Evolutionary conservation across 2,113 vertebrate genomes (phyloP).

Genomic region (Amphiprion percula): DNA sequence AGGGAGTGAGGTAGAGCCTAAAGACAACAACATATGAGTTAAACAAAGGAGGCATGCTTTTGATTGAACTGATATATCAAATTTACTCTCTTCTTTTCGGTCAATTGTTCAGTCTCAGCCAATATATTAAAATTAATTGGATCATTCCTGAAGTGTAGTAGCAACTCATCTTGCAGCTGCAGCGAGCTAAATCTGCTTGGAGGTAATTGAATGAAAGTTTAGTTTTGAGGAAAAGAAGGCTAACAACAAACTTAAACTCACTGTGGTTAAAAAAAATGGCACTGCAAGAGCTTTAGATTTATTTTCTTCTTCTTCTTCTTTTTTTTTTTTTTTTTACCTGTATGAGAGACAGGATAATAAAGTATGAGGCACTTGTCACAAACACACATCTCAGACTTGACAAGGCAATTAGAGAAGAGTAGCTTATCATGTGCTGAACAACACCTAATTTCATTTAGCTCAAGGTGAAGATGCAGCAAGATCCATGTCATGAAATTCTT

Average conservation of each 20-base stretch:
- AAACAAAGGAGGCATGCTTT: slow-evolving; percentile 40
- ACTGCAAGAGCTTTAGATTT: background rate
- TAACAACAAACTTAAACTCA: slow-evolving; percentile 29
- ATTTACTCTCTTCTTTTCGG: slow-evolving; percentile 26
- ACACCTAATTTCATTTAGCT: slow-evolving; percentile 37
- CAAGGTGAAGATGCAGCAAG: slow-evolving; percentile 26
- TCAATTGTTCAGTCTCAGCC: slow-evolving; percentile 25
- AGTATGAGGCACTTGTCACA: slow-evolving; percentile 30
- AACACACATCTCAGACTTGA: slow-evolving; percentile 33
- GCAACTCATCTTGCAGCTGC: slow-evolving; percentile 26
- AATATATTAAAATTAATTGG: slow-evolving; percentile 65
- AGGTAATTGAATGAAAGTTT: slow-evolving; percentile 44
- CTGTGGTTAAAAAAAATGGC: slow-evolving; percentile 24
- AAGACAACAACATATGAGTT: slow-evolving; percentile 13
- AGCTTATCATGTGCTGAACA: slow-evolving; percentile 18
- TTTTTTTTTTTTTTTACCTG: background rate
- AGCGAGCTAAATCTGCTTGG: slow-evolving; percentile 22
- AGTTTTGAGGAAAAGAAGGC: slow-evolving; percentile 10
- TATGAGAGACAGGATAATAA: slow-evolving; percentile 34
- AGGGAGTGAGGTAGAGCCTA: background rate
- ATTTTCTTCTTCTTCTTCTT: background rate
- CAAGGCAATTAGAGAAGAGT: slow-evolving; percentile 44
- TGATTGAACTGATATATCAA: slow-evolving; percentile 38
- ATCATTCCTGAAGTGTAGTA: slow-evolving; percentile 43
- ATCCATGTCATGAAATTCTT: slow-evolving; percentile 4